A percentile compares a stretch with the other conserved stretches of the same genome.
Conservation (phyloP, 1,140 invertebrate species). For the Tetragonula clypearis region DNA sequence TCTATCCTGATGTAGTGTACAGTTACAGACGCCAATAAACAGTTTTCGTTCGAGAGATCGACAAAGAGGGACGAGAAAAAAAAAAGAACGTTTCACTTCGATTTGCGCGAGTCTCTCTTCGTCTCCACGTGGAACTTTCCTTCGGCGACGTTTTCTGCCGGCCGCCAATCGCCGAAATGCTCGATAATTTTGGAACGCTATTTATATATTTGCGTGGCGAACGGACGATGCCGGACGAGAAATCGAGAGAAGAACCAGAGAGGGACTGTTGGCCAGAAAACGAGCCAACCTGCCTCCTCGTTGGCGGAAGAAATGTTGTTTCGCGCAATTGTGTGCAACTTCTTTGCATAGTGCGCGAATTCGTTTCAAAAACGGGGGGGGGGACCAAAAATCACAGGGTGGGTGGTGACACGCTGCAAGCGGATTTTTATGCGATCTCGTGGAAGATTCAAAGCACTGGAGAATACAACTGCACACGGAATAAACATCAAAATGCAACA, state of each 20-base stretch:
- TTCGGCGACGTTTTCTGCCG: conserved; percentile 47
- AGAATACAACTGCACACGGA: too few species aligned
- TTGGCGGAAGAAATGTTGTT: conserved; percentile 39
- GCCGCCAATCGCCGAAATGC: conserved; percentile 63
- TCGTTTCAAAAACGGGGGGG: background rate
- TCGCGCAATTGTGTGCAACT: background rate
- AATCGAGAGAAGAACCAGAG: conserved; percentile 42
- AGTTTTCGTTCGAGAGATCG: background rate
- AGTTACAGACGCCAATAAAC: too few species aligned
- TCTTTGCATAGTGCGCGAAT: background rate
- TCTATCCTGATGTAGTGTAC: background rate
- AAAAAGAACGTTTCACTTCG: too few species aligned
- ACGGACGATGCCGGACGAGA: conserved; percentile 35
- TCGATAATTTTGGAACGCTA: conserved; percentile 73
- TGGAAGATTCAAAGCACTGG: too few species aligned
- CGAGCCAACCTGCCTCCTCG: conserved; percentile 38
- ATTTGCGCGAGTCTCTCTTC: conserved; percentile 27
- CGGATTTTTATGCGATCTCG: too few species aligned
- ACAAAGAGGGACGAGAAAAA: too few species aligned
- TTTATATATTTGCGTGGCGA: conserved; percentile 64
- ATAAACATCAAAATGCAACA: too few species aligned
- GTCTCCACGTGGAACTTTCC: conserved; percentile 17
- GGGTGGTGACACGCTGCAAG: too few species aligned
- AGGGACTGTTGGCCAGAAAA: background rate
- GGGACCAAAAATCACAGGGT: too few species aligned